Conservation (phyloP, 2,113 vertebrate species). For the Strigops habroptila region DNA sequence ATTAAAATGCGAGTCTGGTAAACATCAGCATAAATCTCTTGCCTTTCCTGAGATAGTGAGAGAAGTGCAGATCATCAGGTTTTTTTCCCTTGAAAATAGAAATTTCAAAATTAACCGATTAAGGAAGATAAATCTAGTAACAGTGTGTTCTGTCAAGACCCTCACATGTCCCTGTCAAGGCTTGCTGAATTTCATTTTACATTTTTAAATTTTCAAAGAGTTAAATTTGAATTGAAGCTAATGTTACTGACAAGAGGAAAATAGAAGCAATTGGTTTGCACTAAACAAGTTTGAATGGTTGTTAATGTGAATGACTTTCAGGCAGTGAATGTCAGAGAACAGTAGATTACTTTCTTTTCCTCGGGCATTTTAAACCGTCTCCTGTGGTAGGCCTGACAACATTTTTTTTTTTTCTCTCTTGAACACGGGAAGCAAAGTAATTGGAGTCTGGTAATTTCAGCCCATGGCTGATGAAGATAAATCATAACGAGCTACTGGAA, state of each 20-base stretch:
- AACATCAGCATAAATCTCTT: conserved; percentile 31
- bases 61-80: not conserved
- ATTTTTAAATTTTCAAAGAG: conserved; percentile 55
- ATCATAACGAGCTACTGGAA: conserved; percentile 71
- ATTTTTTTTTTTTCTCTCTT: conserved; percentile 35
- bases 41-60: not conserved
- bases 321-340: conserved; percentile 74
- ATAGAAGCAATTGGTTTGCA: conserved; percentile 73
- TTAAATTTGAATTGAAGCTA: conserved; percentile 73
- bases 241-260: conserved; percentile 71
- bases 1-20: conserved; percentile 13
- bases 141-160: conserved; percentile 14
- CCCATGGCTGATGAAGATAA: conserved; percentile 78
- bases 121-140: conserved; percentile 33
- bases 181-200: conserved; percentile 40
- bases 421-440: conserved; percentile 73
- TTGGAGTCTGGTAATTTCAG: conserved; percentile 78
- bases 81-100: not conserved
- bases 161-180: conserved; percentile 23
- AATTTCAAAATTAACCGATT: conserved; percentile 60
- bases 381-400: conserved; percentile 66
- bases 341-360: conserved; percentile 82
- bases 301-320: conserved; percentile 78
- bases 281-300: conserved; percentile 78
- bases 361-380: conserved; percentile 73